A percentile compares a stretch with the other conserved stretches of the same genome.
These are phyloP conservation scores for Metalampra italica DNA, from an alignment of 2,888 invertebrate species.

Conservation along the genomic window DNA sequence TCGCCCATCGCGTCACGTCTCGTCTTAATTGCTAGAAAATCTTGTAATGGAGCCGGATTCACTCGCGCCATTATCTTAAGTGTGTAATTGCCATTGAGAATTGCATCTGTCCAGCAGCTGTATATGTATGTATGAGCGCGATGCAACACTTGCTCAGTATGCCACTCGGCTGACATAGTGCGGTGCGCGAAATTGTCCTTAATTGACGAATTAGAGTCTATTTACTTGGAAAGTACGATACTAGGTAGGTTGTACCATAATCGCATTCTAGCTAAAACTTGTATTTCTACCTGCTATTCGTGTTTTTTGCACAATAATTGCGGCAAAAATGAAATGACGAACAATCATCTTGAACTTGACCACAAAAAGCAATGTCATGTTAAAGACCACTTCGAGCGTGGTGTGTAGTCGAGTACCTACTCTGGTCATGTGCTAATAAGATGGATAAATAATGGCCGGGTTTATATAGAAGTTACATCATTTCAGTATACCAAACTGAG, in stretches of 20 bases:
- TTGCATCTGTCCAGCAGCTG: conserved; percentile 56
- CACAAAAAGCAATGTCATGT: conserved; percentile 53
- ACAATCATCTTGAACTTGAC: conserved; percentile 63
- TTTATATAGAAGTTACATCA: conserved; percentile 61
- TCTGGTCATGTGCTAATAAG: conserved; percentile 47
- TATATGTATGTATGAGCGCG: conserved; percentile 25
- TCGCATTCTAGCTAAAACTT: neutral
- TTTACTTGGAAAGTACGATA: conserved; percentile 41
- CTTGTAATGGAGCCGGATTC: conserved; percentile 40
- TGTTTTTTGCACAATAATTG: neutral
- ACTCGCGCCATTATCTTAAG: conserved; percentile 41
- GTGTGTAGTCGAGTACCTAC: conserved; percentile 31
- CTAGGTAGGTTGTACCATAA: conserved; percentile 8
- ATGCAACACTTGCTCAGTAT: conserved; percentile 53
- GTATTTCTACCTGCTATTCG: neutral
- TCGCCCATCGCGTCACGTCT: conserved; percentile 16
- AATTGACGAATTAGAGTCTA: conserved; percentile 62
- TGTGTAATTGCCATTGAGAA: conserved; percentile 61
- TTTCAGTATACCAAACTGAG: conserved; percentile 28
- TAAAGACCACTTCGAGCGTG: conserved; percentile 33
- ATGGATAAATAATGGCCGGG: conserved; percentile 52
- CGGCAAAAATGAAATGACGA: neutral
- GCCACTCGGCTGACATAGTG: conserved; percentile 34
- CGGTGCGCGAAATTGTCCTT: conserved; percentile 64
- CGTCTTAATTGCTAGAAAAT: conserved; percentile 37